Evolutionary conservation across 2,888 invertebrate genomes (phyloP).

Genomic region (Tetheella fluctuosa): DNA sequence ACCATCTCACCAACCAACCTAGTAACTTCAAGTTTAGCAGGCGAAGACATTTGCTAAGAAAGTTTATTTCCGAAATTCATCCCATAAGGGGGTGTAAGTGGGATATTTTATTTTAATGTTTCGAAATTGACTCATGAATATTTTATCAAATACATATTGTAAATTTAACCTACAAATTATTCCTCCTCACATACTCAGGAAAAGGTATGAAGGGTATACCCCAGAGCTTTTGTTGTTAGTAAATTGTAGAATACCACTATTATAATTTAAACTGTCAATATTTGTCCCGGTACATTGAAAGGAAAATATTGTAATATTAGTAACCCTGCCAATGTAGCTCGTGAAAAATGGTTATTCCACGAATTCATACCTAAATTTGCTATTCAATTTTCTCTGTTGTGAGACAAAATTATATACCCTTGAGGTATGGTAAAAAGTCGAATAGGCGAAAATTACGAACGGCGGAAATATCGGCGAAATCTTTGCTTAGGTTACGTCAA

Average conservation of each 20-base stretch:
- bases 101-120: too few relatives aligned
- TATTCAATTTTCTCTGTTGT: conserved; percentile 41
- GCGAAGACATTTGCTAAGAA: too few relatives aligned
- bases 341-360: conserved; percentile 26
- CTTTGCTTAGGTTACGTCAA: conserved; percentile 26
- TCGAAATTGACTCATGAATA: too few relatives aligned
- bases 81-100: too few relatives aligned
- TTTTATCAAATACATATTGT: too few relatives aligned
- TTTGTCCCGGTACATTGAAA: neutral
- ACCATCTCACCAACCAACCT: too few relatives aligned
- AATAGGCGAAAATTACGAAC: conserved; percentile 37
- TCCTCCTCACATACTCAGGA: too few relatives aligned
- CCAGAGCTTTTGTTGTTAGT: neutral
- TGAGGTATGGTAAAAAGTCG: conserved; percentile 38
- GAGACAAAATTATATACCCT: conserved; percentile 44
- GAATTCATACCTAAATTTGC: conserved; percentile 29
- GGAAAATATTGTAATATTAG: neutral
- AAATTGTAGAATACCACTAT: neutral
- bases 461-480: conserved; percentile 40
- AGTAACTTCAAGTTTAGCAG: too few relatives aligned
- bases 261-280: conserved; percentile 1
- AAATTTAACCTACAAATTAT: neutral
- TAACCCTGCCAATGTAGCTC: conserved; percentile 4
- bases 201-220: neutral
- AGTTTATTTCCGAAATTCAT: too few relatives aligned